Evolutionary conservation across 1,140 invertebrate genomes (phyloP).

Genomic region (Drosophila lowei): DNA sequence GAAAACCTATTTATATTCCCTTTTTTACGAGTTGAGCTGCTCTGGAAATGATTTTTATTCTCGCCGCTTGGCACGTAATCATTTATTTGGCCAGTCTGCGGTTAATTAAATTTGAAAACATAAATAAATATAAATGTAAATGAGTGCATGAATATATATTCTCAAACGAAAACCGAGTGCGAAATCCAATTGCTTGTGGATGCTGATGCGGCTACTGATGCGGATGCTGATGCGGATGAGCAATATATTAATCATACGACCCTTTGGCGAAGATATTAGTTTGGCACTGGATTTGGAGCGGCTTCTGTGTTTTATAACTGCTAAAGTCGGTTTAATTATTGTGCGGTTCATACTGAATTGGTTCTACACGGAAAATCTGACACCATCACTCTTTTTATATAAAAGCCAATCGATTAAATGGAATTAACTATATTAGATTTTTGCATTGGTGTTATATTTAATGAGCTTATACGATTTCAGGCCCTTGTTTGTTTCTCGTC

Average conservation of each 20-base stretch:
- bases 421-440: too few species aligned
- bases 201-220: slow-evolving; percentile 10
- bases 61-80: slow-evolving; percentile 21
- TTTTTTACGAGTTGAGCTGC: slow-evolving; percentile 2
- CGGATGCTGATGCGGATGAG: slow-evolving; percentile 9
- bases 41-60: background rate
- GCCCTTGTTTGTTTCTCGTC: too few species aligned
- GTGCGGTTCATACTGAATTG: too few species aligned
- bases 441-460: too few species aligned
- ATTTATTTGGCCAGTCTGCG: slow-evolving; percentile 47
- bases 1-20: slow-evolving; percentile 21
- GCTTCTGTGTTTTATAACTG: too few species aligned
- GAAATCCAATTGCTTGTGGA: slow-evolving; percentile 13
- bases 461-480: too few species aligned
- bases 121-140: slow-evolving; percentile 38
- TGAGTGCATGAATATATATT: slow-evolving; percentile 11
- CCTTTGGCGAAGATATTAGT: slow-evolving; percentile 1
- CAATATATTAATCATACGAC: slow-evolving; percentile 39
- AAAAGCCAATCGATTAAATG: too few species aligned
- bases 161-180: slow-evolving; percentile 20
- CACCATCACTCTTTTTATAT: too few species aligned
- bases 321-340: too few species aligned
- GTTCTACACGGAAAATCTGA: too few species aligned
- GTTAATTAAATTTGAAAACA: slow-evolving; percentile 56
- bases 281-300: background rate